Conservation (phyloP, 53 echinoderm and acorn worm species). For the Stichopus horrens region DNA sequence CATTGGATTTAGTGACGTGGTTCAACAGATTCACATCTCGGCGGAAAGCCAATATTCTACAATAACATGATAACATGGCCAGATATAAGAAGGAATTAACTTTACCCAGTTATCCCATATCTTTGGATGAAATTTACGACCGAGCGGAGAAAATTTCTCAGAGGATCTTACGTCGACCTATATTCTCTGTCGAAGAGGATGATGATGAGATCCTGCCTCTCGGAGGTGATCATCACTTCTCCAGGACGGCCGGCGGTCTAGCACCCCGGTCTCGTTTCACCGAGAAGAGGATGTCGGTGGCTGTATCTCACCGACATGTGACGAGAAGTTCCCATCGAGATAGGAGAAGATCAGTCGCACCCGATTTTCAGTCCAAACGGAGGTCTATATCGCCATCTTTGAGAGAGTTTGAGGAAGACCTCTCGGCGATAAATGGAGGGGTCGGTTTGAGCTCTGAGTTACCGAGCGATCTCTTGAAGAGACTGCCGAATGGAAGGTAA, state of each 20-base stretch:
- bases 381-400: conserved; percentile 3
- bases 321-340: neutral
- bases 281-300: conserved; percentile 42
- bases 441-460: neutral
- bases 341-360: conserved; percentile 1
- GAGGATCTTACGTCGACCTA: conserved; percentile 66
- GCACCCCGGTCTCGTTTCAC: conserved; percentile 10
- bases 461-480: neutral
- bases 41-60: neutral
- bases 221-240: neutral
- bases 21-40: neutral
- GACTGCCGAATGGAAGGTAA: neutral
- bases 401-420: neutral
- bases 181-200: conserved; percentile 60
- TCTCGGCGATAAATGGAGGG: neutral
- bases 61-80: neutral
- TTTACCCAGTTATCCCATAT: conserved; percentile 61
- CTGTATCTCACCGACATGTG: conserved; percentile 13
- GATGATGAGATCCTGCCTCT: conserved; percentile 17
- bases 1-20: neutral
- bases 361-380: conserved; percentile 21
- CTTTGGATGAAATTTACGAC: conserved; percentile 91
- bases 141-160: conserved; percentile 70
- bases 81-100: conserved; percentile 11
- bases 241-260: neutral